Evolutionary conservation across 2,113 vertebrate species (phyloP).

Genomic region (Paralichthys olivaceus): DNA sequence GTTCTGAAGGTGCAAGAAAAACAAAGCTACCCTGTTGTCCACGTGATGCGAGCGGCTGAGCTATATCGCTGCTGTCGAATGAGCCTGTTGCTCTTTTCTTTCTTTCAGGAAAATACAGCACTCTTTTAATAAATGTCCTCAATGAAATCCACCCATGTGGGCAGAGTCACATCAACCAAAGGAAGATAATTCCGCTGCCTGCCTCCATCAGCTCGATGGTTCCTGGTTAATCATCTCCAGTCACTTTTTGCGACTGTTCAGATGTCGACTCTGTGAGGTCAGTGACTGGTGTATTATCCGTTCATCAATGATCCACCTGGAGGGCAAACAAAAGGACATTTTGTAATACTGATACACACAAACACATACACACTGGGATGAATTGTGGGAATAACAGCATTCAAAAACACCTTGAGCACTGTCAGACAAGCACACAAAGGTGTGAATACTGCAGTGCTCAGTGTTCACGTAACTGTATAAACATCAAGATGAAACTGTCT

Average conservation of each 20-base stretch:
- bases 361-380: neutral
- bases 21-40: slow-evolving; percentile 5
- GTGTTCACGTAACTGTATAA: too few species aligned
- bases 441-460: neutral
- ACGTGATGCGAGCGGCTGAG: slow-evolving; percentile 10
- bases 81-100: neutral
- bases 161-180: neutral
- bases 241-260: neutral
- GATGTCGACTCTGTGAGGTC: slow-evolving; percentile 53
- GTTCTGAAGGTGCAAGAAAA: slow-evolving; percentile 18
- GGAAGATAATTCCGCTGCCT: slow-evolving; percentile 12
- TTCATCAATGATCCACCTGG: slow-evolving; percentile 65
- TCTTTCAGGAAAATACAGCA: neutral
- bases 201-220: neutral
- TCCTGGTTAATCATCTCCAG: slow-evolving; percentile 12
- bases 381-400: neutral
- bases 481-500: too few species aligned
- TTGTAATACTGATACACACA: slow-evolving; percentile 3
- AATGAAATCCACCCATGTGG: neutral
- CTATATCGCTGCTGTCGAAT: neutral
- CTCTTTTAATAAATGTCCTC: slow-evolving; percentile 5
- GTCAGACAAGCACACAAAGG: neutral
- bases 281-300: slow-evolving; percentile 15
- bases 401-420: neutral
- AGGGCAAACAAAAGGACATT: slow-evolving; percentile 50